phyloP scores from a whole-genome alignment of 2,888 invertebrate genomes.

The Drosophila leonis region DNA sequence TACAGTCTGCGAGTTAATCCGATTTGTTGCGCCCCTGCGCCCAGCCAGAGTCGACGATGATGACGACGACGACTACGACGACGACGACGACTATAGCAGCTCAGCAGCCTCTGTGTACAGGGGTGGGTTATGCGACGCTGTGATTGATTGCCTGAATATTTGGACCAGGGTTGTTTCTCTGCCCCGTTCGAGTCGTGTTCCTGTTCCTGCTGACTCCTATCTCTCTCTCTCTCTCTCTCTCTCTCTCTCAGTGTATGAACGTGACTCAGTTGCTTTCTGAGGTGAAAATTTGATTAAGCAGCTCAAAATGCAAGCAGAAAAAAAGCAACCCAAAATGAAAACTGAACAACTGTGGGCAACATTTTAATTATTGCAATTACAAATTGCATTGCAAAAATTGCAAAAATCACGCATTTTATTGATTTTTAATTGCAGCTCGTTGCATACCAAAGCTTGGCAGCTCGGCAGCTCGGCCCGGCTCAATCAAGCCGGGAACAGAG shows the following conservation, averaged over 20 bases:
- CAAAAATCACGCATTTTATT: constrained; percentile 82
- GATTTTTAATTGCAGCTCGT: constrained; percentile 82
- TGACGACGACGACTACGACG: neutral
- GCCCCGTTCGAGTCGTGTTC: neutral
- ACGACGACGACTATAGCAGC: constrained; percentile 1
- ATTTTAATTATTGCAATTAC: constrained; percentile 79
- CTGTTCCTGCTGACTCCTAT: constrained; percentile 9
- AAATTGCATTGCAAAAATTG: constrained; percentile 77
- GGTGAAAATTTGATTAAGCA: constrained; percentile 77
- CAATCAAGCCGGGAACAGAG: constrained; percentile 32
- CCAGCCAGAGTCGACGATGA: constrained; percentile 3
- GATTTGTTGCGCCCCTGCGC: constrained; percentile 72
- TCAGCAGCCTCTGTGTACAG: constrained; percentile 6
- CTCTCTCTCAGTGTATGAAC: constrained; percentile 42
- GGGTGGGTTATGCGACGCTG: constrained; percentile 76
- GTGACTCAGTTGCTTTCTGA: constrained; percentile 49
- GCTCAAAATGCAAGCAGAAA: constrained; percentile 22
- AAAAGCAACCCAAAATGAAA: neutral
- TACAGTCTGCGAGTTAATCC: constrained; percentile 78
- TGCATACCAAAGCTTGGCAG: constrained; percentile 67
- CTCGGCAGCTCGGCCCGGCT: constrained; percentile 15
- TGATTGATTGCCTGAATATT: constrained; percentile 74
- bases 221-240: neutral
- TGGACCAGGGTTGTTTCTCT: constrained; percentile 58
- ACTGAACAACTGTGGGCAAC: constrained; percentile 45